Evolutionary conservation across 2,888 invertebrate species (phyloP).

Genomic region (Meiosimyza platycephala): DNA sequence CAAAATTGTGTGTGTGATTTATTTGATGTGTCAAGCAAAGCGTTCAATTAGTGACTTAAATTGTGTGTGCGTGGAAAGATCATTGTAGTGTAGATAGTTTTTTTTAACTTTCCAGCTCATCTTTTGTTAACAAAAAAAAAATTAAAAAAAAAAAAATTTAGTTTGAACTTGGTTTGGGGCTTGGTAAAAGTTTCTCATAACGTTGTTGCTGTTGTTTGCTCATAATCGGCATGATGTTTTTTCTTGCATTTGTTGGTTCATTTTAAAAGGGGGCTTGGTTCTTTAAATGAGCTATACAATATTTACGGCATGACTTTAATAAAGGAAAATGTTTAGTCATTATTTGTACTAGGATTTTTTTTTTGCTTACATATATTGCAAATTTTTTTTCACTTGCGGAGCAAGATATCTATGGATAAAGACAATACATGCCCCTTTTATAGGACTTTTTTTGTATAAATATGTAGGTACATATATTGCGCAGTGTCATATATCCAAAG

Average conservation of each 20-base stretch:
- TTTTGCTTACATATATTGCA: too few relatives aligned
- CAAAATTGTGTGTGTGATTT: slow-evolving; percentile 65
- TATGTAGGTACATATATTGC: too few relatives aligned
- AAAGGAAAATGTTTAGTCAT: slow-evolving; percentile 8
- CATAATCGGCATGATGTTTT: slow-evolving; percentile 7
- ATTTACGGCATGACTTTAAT: not conserved
- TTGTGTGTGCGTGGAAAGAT: slow-evolving; percentile 51
- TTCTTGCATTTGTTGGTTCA: not conserved
- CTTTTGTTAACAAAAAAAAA: not conserved
- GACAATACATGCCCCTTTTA: too few relatives aligned
- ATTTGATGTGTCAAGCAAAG: slow-evolving; percentile 67
- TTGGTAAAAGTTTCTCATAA: slow-evolving; percentile 23
- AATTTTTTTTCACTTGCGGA: too few relatives aligned
- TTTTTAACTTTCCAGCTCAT: not conserved
- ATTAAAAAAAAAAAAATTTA: too few relatives aligned
- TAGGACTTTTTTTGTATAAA: too few relatives aligned
- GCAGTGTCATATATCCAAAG: too few relatives aligned
- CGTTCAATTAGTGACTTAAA: slow-evolving; percentile 68
- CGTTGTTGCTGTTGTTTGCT: slow-evolving; percentile 15
- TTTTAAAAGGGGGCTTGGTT: not conserved
- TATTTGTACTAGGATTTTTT: not conserved
- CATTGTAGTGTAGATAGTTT: not conserved
- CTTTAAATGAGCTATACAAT: not conserved
- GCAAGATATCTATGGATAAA: too few relatives aligned
- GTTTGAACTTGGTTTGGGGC: not conserved